Evolutionary conservation across 2,113 vertebrate species (phyloP).

Genomic region (Garra rufa): DNA sequence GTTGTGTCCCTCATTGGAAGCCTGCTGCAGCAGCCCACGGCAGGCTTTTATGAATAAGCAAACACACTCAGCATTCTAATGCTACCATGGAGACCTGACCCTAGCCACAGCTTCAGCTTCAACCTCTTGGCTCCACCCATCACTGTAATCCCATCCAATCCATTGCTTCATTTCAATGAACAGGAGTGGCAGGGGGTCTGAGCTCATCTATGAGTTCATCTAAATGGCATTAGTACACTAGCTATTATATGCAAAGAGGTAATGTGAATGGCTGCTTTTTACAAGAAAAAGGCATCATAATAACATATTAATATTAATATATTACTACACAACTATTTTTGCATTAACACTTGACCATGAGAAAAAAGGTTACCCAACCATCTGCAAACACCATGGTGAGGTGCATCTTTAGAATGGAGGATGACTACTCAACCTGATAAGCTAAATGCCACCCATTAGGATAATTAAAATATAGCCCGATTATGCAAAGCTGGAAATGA

Average conservation of each 20-base stretch:
- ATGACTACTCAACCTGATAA: conserved; percentile 9
- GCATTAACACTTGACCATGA: background rate
- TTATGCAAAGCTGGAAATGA: conserved; percentile 12
- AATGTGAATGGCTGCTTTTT: background rate
- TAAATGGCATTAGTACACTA: background rate
- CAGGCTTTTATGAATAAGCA: conserved; percentile 55
- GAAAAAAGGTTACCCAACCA: background rate
- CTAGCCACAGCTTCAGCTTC: conserved; percentile 35
- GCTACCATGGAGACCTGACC: conserved; percentile 53
- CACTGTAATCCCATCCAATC: conserved; percentile 11
- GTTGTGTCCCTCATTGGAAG: conserved; percentile 47
- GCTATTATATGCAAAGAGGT: background rate
- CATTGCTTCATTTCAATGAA: conserved; percentile 19
- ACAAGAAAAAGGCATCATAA: background rate
- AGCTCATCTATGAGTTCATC: conserved; percentile 1
- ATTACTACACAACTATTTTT: background rate
- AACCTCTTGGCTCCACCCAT: conserved; percentile 19
- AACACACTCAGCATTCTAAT: conserved; percentile 57
- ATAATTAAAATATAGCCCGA: conserved; percentile 46
- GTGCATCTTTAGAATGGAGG: background rate
- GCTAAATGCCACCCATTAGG: conserved; percentile 36
- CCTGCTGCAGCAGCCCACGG: conserved; percentile 46
- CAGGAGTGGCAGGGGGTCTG: background rate
- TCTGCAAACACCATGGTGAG: conserved; percentile 3
- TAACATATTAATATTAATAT: background rate